A percentile compares a stretch with the other conserved stretches of the same genome.
Evolutionary conservation across 2,797 vertebrate genomes (phyloP).

Genomic region (Schizopygopsis malacanthus): DNA sequence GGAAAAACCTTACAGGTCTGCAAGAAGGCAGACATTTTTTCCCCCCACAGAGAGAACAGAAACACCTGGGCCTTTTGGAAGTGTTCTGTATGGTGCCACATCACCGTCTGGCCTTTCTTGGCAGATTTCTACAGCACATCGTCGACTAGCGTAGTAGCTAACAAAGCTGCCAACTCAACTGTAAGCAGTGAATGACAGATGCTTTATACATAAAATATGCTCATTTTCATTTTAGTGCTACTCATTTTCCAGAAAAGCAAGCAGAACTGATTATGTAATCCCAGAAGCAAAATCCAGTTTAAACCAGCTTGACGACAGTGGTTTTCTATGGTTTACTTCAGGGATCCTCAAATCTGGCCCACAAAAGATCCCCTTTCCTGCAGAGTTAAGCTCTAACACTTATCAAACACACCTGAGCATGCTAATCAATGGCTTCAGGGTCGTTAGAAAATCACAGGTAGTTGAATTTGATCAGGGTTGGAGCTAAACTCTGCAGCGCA

Average conservation of each 20-base stretch:
- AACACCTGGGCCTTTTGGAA: conserved; percentile 34
- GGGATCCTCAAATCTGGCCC: too few species aligned
- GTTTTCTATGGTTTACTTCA: not conserved
- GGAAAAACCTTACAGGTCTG: conserved; percentile 21
- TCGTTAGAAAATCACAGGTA: too few species aligned
- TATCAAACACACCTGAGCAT: too few species aligned
- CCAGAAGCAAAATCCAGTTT: not conserved
- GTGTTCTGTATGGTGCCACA: not conserved
- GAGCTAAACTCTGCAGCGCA: too few species aligned
- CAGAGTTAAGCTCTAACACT: too few species aligned
- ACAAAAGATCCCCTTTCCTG: too few species aligned
- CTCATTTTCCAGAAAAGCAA: not conserved
- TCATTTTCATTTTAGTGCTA: not conserved
- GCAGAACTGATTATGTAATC: not conserved
- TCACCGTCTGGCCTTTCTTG: conserved; percentile 18
- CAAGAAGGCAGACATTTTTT: not conserved
- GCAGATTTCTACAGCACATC: conserved; percentile 17
- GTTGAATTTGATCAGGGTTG: too few species aligned
- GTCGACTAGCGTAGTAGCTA: not conserved
- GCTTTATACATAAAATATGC: not conserved
- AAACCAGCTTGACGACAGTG: not conserved
- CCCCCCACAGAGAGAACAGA: conserved; percentile 10
- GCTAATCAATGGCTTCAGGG: too few species aligned
- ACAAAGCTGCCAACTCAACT: conserved; percentile 5
- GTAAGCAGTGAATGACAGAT: not conserved